Evolutionary conservation across 2,113 vertebrate genomes (phyloP).

Genomic region (Platichthys stellatus): DNA sequence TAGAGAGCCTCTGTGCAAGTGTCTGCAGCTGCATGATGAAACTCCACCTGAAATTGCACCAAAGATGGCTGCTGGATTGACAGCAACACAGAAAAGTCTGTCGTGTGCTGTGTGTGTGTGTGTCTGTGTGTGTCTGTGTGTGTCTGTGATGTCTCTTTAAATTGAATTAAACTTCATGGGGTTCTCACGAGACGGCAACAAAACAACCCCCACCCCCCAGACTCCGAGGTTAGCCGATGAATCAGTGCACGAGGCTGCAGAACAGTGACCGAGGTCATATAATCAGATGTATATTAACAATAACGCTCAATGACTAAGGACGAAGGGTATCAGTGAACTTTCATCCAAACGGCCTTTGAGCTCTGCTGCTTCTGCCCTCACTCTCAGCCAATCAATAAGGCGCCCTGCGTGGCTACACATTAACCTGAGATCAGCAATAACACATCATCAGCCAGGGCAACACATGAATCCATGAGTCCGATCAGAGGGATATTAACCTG

Average conservation of each 20-base stretch:
- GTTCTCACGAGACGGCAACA: conserved; percentile 54
- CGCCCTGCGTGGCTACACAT: conserved; percentile 64
- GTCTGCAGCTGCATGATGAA: conserved; percentile 48
- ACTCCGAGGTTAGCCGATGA: neutral
- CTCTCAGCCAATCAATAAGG: conserved; percentile 67
- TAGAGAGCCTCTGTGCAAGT: neutral
- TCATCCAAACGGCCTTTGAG: conserved; percentile 59
- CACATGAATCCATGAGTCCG: no score
- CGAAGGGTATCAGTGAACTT: conserved; percentile 69
- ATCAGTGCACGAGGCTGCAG: neutral
- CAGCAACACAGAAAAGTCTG: conserved; percentile 23
- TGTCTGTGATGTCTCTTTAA: conserved; percentile 54
- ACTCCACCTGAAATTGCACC: conserved; percentile 60
- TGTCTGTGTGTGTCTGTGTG: neutral
- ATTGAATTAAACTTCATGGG: conserved; percentile 66
- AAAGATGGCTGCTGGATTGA: conserved; percentile 72
- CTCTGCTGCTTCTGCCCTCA: conserved; percentile 48
- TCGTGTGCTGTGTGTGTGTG: neutral
- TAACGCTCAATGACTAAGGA: neutral
- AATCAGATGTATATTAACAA: neutral
- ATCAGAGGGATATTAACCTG: neutral
- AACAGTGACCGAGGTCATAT: no score
- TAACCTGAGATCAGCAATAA: conserved; percentile 57
- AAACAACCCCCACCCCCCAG: neutral
- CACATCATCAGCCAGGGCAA: neutral